These are phyloP conservation scores for Ochotona curzoniae DNA, from an alignment of 2,113 vertebrate species.

Conservation along the genomic window DNA sequence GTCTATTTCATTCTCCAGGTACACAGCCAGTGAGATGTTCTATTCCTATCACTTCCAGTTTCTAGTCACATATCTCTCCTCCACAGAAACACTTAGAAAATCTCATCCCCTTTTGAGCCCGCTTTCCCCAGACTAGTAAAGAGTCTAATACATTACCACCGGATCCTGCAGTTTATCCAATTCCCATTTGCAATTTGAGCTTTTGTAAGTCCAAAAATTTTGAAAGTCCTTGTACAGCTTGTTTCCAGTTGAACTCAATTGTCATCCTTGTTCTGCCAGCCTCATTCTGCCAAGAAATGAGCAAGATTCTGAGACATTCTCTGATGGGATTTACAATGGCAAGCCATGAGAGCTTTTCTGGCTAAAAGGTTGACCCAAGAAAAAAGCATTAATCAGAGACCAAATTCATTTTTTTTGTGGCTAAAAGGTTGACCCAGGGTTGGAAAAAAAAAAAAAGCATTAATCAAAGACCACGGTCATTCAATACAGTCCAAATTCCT, in stretches of 20 bases:
- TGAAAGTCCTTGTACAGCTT: not conserved
- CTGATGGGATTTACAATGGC: not conserved
- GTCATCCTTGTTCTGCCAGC: not conserved
- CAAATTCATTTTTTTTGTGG: not conserved
- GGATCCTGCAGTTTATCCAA: not conserved
- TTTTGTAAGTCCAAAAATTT: constrained; percentile 12
- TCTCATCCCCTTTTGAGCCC: not conserved
- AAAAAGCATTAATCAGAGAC: not conserved
- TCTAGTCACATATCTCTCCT: fast-evolving
- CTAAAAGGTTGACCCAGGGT: not conserved
- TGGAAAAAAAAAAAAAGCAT: not conserved
- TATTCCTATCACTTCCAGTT: not conserved
- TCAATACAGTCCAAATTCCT: not conserved
- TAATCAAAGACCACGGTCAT: not conserved
- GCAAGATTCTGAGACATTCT: constrained; percentile 5
- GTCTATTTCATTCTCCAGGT: constrained; percentile 41
- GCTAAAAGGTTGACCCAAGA: constrained; percentile 11
- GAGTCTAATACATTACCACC: constrained; percentile 28
- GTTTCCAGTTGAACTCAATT: not conserved
- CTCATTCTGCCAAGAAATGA: not conserved
- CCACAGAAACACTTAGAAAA: not conserved
- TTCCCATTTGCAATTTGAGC: not conserved
- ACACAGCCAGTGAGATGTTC: not conserved
- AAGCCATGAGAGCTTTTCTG: not conserved
- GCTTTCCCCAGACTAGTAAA: not conserved